Base-by-base conservation (phyloP, 2,797 vertebrate genomes). In the Anguilla anguilla region DNA sequence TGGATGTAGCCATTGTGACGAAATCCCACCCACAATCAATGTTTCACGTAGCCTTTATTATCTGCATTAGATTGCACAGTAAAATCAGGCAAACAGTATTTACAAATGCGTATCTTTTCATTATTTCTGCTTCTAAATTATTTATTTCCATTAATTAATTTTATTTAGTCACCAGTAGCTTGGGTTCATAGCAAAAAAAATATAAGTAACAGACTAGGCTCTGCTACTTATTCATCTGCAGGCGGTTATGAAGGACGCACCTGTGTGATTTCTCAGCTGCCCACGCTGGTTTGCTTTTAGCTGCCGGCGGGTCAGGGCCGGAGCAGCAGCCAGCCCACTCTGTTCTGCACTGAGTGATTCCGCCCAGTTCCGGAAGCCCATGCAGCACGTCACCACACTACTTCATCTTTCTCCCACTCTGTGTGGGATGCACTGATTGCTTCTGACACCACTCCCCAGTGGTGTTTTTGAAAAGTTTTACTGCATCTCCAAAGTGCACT, bases 401-500 rank as follows among this genome's bases (percentile, higher is more conserved):
- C 86, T 43, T 83, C 72, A 35, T 87, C 82, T 84, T 57, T 17
- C 35, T 79, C 61, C 61, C 72, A 84, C 64, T 61, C 49, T 72
- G 59, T 35, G 61, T 84, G 46, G 46, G 57, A 84, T 64, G 6
- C 86, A 72, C 46, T 84, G 64, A 84, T 87, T 87, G 15, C 35
- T 61, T 84, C 82, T 87, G 87, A 87, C 87, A 74, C 35, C 10
- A 31, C 72, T 84, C 57, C 51, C 57, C 49, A 19, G 28, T 72
- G 15, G 35, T 72, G 28, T 77, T 86, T 79, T 55, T 39, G 17
- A 25, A 79, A 82, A 87, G 46, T 19, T 15, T 74, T 31, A 69
- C 39, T 22, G 22, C 13, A 51, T 67, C 35, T 67, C 61, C 22
- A 57, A 84, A 82, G 7, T 69, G 57, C 59, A 49, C 43, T 51